These are phyloP conservation scores for Lineus longissimus DNA, from an alignment of 1,140 invertebrate genomes.

Conservation along the genomic window DNA sequence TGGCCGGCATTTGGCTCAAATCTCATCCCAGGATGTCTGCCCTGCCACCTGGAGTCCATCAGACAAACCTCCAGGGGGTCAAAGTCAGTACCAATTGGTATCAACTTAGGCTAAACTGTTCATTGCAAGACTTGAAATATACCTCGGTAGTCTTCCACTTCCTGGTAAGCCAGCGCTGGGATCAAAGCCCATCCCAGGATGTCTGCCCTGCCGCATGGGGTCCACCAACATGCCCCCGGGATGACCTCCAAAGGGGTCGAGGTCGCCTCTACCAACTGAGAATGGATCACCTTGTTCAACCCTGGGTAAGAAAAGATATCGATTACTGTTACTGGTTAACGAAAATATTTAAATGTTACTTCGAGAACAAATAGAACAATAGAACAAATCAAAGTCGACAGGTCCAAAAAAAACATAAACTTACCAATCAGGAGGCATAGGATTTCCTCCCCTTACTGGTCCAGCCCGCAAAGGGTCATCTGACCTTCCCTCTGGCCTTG, in stretches of 20 bases:
- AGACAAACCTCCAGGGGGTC: too few species aligned
- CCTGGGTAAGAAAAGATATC: conserved; percentile 20
- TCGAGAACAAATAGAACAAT: too few species aligned
- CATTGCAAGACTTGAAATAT: conserved; percentile 18
- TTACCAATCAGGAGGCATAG: conserved; percentile 3
- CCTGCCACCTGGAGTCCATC: conserved; percentile 62
- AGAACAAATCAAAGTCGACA: background rate
- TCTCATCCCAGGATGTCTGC: conserved; percentile 28
- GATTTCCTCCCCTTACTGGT: background rate
- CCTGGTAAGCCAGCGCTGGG: conserved; percentile 30
- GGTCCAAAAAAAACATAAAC: background rate
- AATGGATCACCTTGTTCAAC: conserved; percentile 43
- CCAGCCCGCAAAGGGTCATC: conserved; percentile 3
- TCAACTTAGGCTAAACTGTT: background rate
- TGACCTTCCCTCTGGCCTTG: background rate
- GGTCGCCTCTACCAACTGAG: conserved; percentile 65
- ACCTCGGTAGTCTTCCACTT: conserved; percentile 28
- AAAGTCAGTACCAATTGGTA: too few species aligned
- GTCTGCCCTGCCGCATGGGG: conserved; percentile 52
- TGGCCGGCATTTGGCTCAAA: conserved; percentile 28
- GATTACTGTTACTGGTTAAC: background rate
- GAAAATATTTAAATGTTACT: background rate
- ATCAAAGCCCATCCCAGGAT: conserved; percentile 29
- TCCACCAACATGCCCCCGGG: conserved; percentile 70
- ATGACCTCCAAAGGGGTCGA: conserved; percentile 66